phyloP scores from a whole-genome alignment of 2,797 vertebrate genomes.

The Neoniphon sammara region DNA sequence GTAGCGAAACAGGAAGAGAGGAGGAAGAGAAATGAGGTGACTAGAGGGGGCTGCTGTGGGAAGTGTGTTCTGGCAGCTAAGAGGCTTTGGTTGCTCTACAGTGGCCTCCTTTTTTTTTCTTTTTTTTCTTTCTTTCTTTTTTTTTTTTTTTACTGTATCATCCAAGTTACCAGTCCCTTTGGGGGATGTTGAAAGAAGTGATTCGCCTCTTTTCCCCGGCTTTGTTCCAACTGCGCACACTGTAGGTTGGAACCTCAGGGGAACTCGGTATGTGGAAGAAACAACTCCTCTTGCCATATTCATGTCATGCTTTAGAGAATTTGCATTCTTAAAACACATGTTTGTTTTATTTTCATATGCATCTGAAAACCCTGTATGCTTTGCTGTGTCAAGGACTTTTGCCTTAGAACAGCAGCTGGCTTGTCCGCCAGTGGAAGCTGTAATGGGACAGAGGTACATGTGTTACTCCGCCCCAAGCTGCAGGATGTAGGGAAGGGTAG shows the following conservation, averaged over 20 bases:
- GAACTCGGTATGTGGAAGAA: slow-evolving; percentile 22
- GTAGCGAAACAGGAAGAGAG: slow-evolving; percentile 28
- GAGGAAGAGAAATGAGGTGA: slow-evolving; percentile 40
- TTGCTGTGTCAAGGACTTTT: not conserved
- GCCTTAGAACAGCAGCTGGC: too few species aligned
- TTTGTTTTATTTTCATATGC: not conserved
- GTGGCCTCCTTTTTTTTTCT: slow-evolving; percentile 4
- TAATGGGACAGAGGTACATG: too few species aligned
- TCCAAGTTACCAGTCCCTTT: slow-evolving; percentile 45
- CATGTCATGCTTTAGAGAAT: not conserved
- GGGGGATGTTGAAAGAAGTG: slow-evolving; percentile 58
- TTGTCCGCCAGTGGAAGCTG: too few species aligned
- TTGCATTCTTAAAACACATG: slow-evolving; percentile 10
- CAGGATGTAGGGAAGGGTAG: too few species aligned
- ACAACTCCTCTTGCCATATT: slow-evolving; percentile 27
- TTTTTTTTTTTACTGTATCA: slow-evolving; percentile 32
- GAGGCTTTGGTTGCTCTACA: slow-evolving; percentile 47
- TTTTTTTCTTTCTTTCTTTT: slow-evolving; percentile 27
- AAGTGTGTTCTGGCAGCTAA: slow-evolving; percentile 47
- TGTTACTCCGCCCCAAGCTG: too few species aligned
- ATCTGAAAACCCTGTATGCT: not conserved
- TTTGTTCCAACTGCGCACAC: slow-evolving; percentile 54
- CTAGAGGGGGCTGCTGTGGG: slow-evolving; percentile 33
- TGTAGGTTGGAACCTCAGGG: slow-evolving; percentile 40
- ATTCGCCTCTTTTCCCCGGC: slow-evolving; percentile 54